Base-by-base conservation (phyloP, 30 jellyfish, hydroid and myxozoan genomes). In the Cassiopea xamachana region DNA sequence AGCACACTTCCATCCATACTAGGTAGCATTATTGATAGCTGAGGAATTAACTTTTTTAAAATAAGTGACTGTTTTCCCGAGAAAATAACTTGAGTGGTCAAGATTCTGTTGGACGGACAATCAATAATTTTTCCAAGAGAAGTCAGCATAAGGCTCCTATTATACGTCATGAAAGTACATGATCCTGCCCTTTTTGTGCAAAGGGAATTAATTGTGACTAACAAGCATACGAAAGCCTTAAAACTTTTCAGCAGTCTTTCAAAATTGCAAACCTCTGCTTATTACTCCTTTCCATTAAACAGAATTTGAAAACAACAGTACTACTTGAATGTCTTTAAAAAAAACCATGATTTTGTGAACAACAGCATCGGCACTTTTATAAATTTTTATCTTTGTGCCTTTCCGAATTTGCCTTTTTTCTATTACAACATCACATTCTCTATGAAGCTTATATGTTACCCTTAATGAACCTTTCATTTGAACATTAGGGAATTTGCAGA, bases 1-100 rank as follows among this genome's bases (percentile, higher is more conserved):
- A 69, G 79, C 79, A 69, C 79, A 5, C 79, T 5, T 69, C n/a
- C n/a, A 7, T n/a, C 48, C 79, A 69, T 43, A 43, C 10, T 69
- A 16, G 10, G 79, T 69, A 69, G 10, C n/a, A 69, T 69, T 69
- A 69, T 69, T 69, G 79, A 69, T 69, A 69, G 7, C 10, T 69
- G 12, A 69, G 48, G 18, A 69, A 69, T 43, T 7, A 7, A 7
- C 19, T 69, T 27, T n/a, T 17, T 69, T 69, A 16, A 5, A 69
- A 69, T 7, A 43, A 43, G 10, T 69, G 79, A 69, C 79, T 69
- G 14, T 59, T 69, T 69, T 69, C n/a, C 48, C n/a, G 79, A 69
- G 10, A 69, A 69, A 69, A 69, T 43, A 69, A 5, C 79, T 17
- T 69, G 12, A 69, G 48, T 69, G 19, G 45, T 27, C 79, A 43